Evolutionary conservation across 2,797 vertebrate species (phyloP).

Genomic region (Pelobates cultripes): DNA sequence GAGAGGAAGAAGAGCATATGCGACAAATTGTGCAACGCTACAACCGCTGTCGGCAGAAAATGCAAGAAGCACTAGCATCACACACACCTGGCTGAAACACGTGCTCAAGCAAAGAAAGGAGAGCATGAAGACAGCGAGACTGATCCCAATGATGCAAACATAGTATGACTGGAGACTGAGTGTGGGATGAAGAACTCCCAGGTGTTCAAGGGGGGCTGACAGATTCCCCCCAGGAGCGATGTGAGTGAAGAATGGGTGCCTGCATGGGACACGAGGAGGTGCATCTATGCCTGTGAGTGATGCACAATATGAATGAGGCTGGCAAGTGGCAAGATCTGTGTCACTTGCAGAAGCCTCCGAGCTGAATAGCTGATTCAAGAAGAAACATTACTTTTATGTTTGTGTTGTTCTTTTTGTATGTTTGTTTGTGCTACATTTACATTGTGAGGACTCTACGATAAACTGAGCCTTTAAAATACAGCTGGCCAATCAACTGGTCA

Average conservation of each 20-base stretch:
- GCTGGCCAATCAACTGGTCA: no score
- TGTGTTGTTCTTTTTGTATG: background rate
- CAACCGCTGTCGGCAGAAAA: slow-evolving; percentile 80
- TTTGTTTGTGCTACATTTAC: background rate
- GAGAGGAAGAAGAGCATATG: slow-evolving; percentile 90
- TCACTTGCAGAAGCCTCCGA: background rate
- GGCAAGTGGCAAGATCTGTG: slow-evolving; percentile 3
- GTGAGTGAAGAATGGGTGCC: slow-evolving; percentile 48
- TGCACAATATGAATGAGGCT: background rate
- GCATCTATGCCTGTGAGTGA: slow-evolving; percentile 10
- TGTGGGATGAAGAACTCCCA: background rate
- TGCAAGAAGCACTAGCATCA: slow-evolving; percentile 81
- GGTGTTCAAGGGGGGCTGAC: background rate
- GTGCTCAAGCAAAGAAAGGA: background rate
- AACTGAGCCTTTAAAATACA: no score
- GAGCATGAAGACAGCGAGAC: slow-evolving; percentile 46
- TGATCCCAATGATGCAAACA: slow-evolving; percentile 41
- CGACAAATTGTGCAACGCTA: slow-evolving; percentile 87
- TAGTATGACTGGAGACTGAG: slow-evolving; percentile 36
- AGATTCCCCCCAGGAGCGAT: slow-evolving; percentile 24
- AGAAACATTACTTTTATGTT: background rate
- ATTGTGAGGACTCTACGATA: no score
- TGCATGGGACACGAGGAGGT: slow-evolving; percentile 34
- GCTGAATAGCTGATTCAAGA: background rate
- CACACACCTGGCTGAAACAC: slow-evolving; percentile 80